Conservation (phyloP, 2,113 vertebrate species). For the Diphyllodes magnificus region DNA sequence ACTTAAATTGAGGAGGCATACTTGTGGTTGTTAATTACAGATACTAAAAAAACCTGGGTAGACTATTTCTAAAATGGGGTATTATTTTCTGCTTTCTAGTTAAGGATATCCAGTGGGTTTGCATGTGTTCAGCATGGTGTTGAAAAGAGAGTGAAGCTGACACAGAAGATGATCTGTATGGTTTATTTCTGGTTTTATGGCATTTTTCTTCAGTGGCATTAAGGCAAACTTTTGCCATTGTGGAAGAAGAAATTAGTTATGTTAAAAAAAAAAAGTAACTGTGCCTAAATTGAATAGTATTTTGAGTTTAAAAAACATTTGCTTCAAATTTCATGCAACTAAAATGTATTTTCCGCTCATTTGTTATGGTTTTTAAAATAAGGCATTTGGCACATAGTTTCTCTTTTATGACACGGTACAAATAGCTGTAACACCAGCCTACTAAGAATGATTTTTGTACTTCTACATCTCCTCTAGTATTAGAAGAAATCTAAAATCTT, state of each 20-base stretch:
- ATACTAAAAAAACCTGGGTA: background rate
- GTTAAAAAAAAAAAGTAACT: background rate
- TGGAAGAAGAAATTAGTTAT: background rate
- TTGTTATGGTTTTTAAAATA: conserved; percentile 16
- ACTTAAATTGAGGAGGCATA: background rate
- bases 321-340: conserved; percentile 50
- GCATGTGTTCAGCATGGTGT: background rate
- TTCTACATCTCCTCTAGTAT: background rate
- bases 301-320: conserved; percentile 11
- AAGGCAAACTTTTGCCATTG: background rate
- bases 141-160: background rate
- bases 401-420: background rate
- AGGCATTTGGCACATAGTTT: background rate
- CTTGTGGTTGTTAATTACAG: background rate
- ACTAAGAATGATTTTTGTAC: background rate
- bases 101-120: background rate
- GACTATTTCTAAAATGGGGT: background rate
- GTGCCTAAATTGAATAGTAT: background rate
- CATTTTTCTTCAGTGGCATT: background rate
- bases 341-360: conserved; percentile 28
- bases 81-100: background rate
- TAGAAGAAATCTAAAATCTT: background rate
- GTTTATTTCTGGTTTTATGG: background rate
- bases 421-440: background rate
- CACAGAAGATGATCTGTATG: background rate